phyloP scores from a whole-genome alignment of 2,888 invertebrate genomes.

The Pseudoips prasinana region DNA sequence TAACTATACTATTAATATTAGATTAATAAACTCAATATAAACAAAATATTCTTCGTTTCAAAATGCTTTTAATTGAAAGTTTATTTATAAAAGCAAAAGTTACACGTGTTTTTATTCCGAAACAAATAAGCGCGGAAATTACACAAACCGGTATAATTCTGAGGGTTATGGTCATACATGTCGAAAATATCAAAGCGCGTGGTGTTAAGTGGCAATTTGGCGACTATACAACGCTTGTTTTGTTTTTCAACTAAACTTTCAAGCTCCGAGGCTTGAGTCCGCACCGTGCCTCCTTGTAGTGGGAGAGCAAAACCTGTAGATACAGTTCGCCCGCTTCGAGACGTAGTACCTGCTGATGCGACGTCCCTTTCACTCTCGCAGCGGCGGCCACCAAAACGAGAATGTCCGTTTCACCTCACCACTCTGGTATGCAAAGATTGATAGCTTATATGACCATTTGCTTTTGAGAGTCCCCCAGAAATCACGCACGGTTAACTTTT shows the following conservation, averaged over 20 bases:
- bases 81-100: conserved; percentile 25
- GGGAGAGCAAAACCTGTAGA: conserved; percentile 82
- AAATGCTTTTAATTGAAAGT: conserved; percentile 16
- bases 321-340: conserved; percentile 73
- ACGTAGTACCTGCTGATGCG: conserved; percentile 68
- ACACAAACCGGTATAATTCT: conserved; percentile 27
- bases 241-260: conserved; percentile 70
- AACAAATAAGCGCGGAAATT: conserved; percentile 21
- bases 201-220: conserved; percentile 31
- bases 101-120: conserved; percentile 28
- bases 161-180: conserved; percentile 25
- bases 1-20: conserved; percentile 1
- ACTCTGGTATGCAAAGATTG: conserved; percentile 82
- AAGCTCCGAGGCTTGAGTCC: conserved; percentile 73
- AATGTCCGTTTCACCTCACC: conserved; percentile 69
- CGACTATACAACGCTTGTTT: conserved; percentile 58
- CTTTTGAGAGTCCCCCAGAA: conserved; percentile 78
- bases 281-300: conserved; percentile 76
- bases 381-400: conserved; percentile 41
- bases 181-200: conserved; percentile 18
- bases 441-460: conserved; percentile 82
- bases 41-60: background rate
- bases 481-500: conserved; percentile 81
- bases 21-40: conserved; percentile 1
- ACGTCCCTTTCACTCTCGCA: conserved; percentile 69